phyloP scores from a whole-genome alignment of 2,113 vertebrate species.

The Nicator chloris region DNA sequence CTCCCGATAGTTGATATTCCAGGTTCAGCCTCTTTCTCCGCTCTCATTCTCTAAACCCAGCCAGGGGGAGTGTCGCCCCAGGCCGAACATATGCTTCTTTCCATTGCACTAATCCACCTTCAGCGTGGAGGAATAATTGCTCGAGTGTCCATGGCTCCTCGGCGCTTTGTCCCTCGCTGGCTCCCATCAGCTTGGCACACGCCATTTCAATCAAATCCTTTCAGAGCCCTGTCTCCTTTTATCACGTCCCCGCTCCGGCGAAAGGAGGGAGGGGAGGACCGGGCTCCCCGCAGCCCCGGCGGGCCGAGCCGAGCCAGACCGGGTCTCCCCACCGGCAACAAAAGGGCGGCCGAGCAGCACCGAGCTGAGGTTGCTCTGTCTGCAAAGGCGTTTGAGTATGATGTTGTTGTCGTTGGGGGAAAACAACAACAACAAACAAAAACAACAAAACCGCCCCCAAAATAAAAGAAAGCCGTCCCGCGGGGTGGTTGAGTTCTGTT shows the following conservation, averaged over 20 bases:
- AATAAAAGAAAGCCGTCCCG: background rate
- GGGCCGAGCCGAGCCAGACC: background rate
- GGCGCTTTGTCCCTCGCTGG: conserved; percentile 98
- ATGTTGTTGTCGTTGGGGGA: background rate
- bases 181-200: conserved; percentile 98
- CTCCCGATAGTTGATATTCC: conserved; percentile 86
- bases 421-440: too few relatives aligned
- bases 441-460: too few relatives aligned
- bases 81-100: conserved; percentile 99
- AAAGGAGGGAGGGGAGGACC: conserved; percentile 75
- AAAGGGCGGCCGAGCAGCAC: conserved; percentile 27
- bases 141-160: conserved; percentile 98
- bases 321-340: conserved; percentile 17
- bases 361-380: background rate
- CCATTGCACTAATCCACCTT: conserved; percentile 99
- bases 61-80: conserved; percentile 97
- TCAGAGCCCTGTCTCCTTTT: conserved; percentile 86
- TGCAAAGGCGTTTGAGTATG: background rate
- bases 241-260: conserved; percentile 85
- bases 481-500: background rate
- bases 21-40: conserved; percentile 81
- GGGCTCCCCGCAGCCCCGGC: conserved; percentile 62
- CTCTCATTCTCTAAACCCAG: conserved; percentile 94
- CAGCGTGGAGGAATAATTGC: conserved; percentile 99
- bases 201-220: conserved; percentile 98